A percentile compares a stretch with the other conserved stretches of the same genome.
phyloP scores from a whole-genome alignment of 2,113 vertebrate species.

The Odontophorus gujanensis region DNA sequence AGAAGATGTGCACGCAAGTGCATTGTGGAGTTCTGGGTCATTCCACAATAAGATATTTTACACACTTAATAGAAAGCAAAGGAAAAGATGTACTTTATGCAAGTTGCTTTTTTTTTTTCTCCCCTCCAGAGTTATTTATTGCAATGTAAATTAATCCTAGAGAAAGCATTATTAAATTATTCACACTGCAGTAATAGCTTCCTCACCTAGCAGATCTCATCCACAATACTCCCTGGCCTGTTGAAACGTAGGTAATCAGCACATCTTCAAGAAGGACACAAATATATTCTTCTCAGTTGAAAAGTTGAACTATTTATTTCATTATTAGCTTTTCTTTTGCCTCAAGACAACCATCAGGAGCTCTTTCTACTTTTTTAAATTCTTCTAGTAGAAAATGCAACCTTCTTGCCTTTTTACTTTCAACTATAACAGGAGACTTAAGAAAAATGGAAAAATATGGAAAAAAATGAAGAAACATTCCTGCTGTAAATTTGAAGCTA shows the following conservation, averaged over 20 bases:
- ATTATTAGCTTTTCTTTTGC: slow-evolving; percentile 68
- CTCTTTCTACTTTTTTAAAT: slow-evolving; percentile 23
- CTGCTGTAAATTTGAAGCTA: slow-evolving; percentile 48
- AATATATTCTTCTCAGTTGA: slow-evolving; percentile 45
- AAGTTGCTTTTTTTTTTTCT: not conserved
- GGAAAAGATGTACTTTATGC: not conserved
- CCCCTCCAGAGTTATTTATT: not conserved
- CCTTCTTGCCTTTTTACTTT: slow-evolving; percentile 33
- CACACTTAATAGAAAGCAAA: not conserved
- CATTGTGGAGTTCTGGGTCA: not conserved
- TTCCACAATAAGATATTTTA: not conserved
- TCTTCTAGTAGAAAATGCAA: slow-evolving; percentile 33
- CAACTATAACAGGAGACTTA: slow-evolving; percentile 19
- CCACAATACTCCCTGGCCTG: slow-evolving; percentile 26
- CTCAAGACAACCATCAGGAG: slow-evolving; percentile 58
- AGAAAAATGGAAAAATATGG: not conserved
- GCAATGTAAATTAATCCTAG: not conserved
- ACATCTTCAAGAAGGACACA: not conserved
- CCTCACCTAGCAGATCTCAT: not conserved
- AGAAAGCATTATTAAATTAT: not conserved
- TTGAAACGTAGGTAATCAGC: slow-evolving; percentile 18
- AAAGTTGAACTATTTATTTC: slow-evolving; percentile 46
- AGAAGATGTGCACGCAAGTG: not conserved
- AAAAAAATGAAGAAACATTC: slow-evolving; percentile 11
- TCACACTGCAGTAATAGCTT: not conserved